Evolutionary conservation across 2,888 invertebrate genomes (phyloP).

Genomic region (Ectobius pallidus): DNA sequence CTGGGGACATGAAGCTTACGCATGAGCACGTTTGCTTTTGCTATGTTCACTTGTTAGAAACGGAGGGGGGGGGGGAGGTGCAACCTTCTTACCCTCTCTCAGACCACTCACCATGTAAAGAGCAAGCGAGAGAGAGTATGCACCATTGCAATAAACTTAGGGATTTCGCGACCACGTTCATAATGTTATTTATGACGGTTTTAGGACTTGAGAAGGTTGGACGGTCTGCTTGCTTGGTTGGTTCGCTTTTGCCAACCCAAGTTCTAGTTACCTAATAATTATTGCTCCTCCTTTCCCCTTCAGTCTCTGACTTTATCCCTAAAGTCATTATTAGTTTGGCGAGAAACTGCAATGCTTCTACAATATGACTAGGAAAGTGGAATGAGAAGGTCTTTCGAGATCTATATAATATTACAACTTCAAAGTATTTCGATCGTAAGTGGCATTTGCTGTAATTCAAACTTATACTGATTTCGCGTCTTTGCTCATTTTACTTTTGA

Average conservation of each 20-base stretch:
- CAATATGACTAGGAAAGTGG: neutral
- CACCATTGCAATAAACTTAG: conserved; percentile 53
- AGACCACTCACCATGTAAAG: conserved; percentile 21
- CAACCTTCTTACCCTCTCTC: conserved; percentile 1
- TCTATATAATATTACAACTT: neutral
- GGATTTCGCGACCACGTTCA: conserved; percentile 52
- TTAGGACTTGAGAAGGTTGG: conserved; percentile 34
- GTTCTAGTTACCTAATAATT: conserved; percentile 40
- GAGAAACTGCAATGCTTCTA: conserved; percentile 16
- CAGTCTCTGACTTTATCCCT: conserved; percentile 34
- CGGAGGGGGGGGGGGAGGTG: neutral
- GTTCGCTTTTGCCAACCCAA: conserved; percentile 29
- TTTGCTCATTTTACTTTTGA: too few relatives aligned
- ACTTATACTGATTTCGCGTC: neutral
- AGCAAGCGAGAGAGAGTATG: conserved; percentile 4
- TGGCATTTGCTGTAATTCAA: neutral
- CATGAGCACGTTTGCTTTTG: conserved; percentile 29
- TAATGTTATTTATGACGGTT: conserved; percentile 41
- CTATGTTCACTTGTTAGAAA: too few relatives aligned
- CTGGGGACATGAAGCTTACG: conserved; percentile 17
- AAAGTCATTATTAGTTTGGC: conserved; percentile 41
- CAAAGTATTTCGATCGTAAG: neutral
- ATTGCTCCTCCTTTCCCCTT: conserved; percentile 34
- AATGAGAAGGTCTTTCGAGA: neutral
- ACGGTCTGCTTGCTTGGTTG: conserved; percentile 29